Evolutionary conservation across 2,113 vertebrate species (phyloP).

Genomic region (Canis aureus): DNA sequence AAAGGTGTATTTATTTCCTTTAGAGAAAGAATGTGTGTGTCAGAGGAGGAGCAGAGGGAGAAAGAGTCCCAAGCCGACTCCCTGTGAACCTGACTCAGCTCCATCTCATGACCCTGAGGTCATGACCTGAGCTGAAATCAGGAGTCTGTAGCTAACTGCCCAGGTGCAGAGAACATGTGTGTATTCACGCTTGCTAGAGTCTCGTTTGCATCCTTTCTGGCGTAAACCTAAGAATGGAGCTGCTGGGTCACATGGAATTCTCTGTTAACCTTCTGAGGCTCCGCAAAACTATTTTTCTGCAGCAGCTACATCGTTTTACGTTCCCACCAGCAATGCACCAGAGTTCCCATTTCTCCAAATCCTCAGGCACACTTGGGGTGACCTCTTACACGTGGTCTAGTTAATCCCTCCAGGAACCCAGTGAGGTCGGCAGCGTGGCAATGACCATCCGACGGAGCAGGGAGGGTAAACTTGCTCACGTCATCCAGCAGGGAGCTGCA

Average conservation of each 20-base stretch:
- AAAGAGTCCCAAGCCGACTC: not conserved
- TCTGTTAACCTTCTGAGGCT: not conserved
- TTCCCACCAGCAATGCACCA: not conserved
- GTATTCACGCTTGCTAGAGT: not conserved
- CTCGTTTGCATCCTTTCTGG: not conserved
- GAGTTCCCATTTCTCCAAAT: not conserved
- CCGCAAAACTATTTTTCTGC: too few species aligned
- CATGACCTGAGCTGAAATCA: not conserved
- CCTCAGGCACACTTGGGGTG: not conserved
- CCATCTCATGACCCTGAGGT: not conserved
- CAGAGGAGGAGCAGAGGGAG: not conserved
- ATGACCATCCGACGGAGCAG: too few species aligned
- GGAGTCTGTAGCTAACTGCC: not conserved
- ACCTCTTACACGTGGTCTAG: accelerated
- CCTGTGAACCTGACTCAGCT: not conserved
- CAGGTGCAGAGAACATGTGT: not conserved
- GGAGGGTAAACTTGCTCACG: not conserved
- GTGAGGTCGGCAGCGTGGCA: accelerated
- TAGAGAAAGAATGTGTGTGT: too few species aligned
- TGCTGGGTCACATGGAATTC: not conserved
- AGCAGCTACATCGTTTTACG: not conserved
- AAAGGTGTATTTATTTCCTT: not conserved
- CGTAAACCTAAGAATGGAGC: not conserved
- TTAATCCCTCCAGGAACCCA: not conserved
- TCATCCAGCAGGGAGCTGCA: too few species aligned